Evolutionary conservation across 2,888 invertebrate species (phyloP), one percentile per base, ranked within the genome.

Genomic region (Cryptocephalus primarius): DNA sequence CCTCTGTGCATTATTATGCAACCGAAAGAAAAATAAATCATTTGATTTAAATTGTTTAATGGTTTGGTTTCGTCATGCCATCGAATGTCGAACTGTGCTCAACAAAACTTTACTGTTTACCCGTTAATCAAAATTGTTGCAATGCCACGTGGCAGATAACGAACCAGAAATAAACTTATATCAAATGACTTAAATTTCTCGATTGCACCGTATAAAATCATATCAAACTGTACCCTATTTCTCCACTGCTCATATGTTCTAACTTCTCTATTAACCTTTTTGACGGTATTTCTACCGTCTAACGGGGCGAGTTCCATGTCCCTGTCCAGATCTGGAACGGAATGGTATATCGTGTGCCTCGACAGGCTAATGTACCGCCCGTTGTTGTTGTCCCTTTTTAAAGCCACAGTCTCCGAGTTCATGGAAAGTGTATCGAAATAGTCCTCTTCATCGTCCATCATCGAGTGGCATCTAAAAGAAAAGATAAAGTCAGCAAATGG

Each of bases 171-270:
- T n/a, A n/a, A n/a, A n/a, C n/a, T n/a, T n/a, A n/a, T n/a, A n/a
- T n/a, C n/a, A n/a, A n/a, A n/a, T n/a, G n/a, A n/a, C n/a, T n/a
- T n/a, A n/a, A n/a, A n/a, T n/a, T 6, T 22, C 6, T 22, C 22
- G 6, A 22, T 22, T 22, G 22, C 22, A 22, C 22, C 22, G 22
- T 22, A 22, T 22, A 22, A 22, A 4, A 22, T 22, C 22, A 6
- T 22, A 22, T 22, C 40, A 48, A 46, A 43, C 33, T 60, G 68
- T 77, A 77, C 77, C 77, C 75, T 74, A 73, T 73, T 71, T 72
- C 74, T 76, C 77, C 77, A 77, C 72, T 77, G 75, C 69, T 72
- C 71, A 71, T 77, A 77, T 62, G 76, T 75, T 68, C 72, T 75
- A 71, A 71, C 74, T 46, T 50, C 48, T 45, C 52, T 54, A 54